phyloP scores from a whole-genome alignment of 2,888 invertebrate genomes.

The Imbricaverruca yamaguchii region DNA sequence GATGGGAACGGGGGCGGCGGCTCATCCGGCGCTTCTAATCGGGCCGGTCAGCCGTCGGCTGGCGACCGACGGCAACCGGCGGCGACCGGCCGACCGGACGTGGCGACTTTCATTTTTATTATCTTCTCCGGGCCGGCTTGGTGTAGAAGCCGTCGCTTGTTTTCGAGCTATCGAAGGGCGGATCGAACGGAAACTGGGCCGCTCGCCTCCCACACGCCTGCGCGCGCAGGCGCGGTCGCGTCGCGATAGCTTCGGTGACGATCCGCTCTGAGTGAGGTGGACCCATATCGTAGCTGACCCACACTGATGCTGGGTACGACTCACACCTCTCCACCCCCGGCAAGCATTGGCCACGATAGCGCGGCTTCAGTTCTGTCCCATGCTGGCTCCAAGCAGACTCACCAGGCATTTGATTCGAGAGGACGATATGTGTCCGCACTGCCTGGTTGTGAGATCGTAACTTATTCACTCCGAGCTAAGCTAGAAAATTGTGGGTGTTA shows the following conservation, averaged over 20 bases:
- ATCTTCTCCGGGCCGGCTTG: not conserved
- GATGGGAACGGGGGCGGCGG: not conserved
- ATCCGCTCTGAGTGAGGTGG: not conserved
- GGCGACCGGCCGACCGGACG: not conserved
- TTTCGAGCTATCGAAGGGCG: not conserved
- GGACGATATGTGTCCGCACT: no score
- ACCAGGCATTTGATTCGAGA: no score
- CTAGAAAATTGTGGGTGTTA: no score
- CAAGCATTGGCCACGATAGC: no score
- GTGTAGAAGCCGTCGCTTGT: not conserved
- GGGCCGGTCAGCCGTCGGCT: not conserved
- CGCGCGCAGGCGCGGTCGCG: not conserved
- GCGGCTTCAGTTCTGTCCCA: no score
- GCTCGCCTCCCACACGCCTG: not conserved
- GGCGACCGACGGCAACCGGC: not conserved
- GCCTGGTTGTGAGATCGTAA: no score
- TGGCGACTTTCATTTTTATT: constrained; percentile 15
- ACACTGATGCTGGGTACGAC: no score
- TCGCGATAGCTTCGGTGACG: not conserved
- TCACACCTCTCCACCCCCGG: no score
- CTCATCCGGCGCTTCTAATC: not conserved
- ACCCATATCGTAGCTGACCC: no score
- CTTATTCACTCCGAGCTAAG: no score
- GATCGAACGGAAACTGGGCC: constrained; percentile 2
- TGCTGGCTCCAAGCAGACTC: no score